These are phyloP conservation scores for Falco columbarius DNA, from an alignment of 2,797 vertebrate genomes.

Conservation along the genomic window DNA sequence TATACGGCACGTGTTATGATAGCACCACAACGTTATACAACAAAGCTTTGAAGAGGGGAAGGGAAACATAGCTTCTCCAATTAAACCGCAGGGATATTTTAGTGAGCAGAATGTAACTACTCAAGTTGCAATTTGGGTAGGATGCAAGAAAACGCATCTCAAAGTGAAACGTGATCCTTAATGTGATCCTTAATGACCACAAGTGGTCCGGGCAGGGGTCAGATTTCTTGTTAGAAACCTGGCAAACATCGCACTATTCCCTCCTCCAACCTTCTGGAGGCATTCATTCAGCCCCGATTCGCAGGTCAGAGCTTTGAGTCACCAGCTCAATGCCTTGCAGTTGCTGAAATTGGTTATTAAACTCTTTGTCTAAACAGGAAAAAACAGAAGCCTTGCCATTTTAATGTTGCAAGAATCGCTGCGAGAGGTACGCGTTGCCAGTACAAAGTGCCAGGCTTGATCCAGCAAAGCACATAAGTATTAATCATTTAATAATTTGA, in stretches of 20 bases:
- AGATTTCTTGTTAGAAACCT: constrained; percentile 62
- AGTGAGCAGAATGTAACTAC: constrained; percentile 40
- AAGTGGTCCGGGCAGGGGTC: constrained; percentile 47
- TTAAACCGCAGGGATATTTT: constrained; percentile 34
- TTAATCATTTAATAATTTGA: constrained; percentile 61
- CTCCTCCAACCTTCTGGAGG: constrained; percentile 18
- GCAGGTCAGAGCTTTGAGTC: constrained; percentile 44
- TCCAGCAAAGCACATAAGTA: constrained; percentile 33
- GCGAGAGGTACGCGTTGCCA: neutral
- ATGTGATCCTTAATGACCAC: constrained; percentile 19
- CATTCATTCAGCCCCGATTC: constrained; percentile 18
- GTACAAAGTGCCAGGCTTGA: constrained; percentile 12
- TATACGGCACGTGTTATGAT: neutral
- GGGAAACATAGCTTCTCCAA: constrained; percentile 31
- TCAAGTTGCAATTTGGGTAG: constrained; percentile 60
- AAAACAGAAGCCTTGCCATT: neutral
- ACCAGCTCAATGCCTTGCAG: neutral
- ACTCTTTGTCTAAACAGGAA: neutral
- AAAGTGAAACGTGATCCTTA: constrained; percentile 31
- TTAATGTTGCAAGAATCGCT: constrained; percentile 1
- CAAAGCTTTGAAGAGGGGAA: constrained; percentile 16
- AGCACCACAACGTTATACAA: neutral
- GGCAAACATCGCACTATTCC: constrained; percentile 23
- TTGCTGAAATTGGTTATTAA: constrained; percentile 35
- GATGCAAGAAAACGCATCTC: constrained; percentile 48